These are phyloP conservation scores for Poicephalus meyeri DNA, from an alignment of 2,113 vertebrate species.

Conservation along the genomic window DNA sequence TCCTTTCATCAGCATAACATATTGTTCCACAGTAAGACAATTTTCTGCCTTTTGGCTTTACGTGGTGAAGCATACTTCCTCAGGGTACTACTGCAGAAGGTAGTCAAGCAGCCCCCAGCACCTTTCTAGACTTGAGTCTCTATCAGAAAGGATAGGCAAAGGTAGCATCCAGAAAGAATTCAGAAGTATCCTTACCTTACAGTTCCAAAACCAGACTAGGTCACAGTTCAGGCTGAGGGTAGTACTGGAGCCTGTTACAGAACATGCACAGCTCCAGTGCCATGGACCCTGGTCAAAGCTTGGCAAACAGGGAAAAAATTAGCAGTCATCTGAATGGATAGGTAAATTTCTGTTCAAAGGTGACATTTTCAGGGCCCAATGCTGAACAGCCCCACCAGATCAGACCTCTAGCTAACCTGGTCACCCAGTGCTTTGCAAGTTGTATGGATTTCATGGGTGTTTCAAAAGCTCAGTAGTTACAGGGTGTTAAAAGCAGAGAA, in stretches of 20 bases:
- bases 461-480: neutral
- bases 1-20: neutral
- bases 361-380: neutral
- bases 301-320: neutral
- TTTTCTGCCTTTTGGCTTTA: neutral
- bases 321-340: neutral
- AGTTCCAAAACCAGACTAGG: neutral
- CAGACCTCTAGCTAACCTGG: neutral
- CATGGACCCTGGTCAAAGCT: neutral
- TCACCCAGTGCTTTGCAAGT: neutral
- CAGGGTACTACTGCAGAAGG: neutral
- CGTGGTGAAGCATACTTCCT: neutral
- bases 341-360: neutral
- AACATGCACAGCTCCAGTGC: neutral
- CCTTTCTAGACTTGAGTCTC: neutral
- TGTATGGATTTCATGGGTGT: neutral
- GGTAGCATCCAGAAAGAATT: neutral
- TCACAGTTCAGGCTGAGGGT: neutral
- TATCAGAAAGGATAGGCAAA: neutral
- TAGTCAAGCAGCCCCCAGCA: neutral
- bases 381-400: neutral
- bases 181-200: neutral
- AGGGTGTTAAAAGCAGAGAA: neutral
- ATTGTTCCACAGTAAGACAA: neutral
- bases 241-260: neutral